phyloP scores from a whole-genome alignment of 1,140 invertebrate species.

The Aleiodes sp. region DNA sequence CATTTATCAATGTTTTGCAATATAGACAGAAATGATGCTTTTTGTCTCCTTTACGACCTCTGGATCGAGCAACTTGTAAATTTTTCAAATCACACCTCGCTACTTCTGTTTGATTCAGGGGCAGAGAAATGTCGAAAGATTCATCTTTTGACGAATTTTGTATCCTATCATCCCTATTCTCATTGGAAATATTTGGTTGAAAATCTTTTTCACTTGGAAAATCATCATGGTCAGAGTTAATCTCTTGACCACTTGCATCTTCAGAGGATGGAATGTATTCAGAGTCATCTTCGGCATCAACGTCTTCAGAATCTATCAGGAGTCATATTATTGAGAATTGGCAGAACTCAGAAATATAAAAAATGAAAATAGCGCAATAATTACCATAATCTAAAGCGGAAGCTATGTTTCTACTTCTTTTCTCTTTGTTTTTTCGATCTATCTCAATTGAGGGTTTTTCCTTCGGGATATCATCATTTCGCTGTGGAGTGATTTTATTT shows the following conservation, averaged over 20 bases:
- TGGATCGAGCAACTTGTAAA: background rate
- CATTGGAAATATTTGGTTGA: background rate
- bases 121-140: background rate
- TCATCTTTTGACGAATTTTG: background rate
- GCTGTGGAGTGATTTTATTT: background rate
- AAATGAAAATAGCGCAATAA: background rate
- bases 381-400: background rate
- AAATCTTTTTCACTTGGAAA: background rate
- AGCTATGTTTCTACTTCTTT: background rate
- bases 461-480: background rate
- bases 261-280: background rate
- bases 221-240: background rate
- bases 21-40: background rate
- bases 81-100: background rate
- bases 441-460: background rate
- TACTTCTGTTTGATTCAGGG: background rate
- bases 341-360: background rate
- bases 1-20: background rate
- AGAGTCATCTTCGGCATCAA: background rate
- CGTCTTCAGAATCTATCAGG: background rate
- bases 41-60: background rate
- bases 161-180: background rate
- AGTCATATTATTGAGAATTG: too few relatives aligned
- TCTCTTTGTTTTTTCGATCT: background rate
- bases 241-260: background rate